Evolutionary conservation across 1,140 invertebrate species (phyloP).

Genomic region (Atta colombica): DNA sequence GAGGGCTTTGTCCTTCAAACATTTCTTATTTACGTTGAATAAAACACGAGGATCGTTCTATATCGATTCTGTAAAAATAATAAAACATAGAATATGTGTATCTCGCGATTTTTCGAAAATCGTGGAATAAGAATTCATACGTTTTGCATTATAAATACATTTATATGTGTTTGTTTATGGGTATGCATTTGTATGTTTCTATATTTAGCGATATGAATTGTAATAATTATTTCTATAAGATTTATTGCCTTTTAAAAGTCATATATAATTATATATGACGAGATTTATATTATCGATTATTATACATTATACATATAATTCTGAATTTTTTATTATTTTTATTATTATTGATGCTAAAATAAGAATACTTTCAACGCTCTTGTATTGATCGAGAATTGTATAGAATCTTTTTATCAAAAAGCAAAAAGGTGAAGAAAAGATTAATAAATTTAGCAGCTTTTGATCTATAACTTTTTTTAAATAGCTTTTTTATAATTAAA

Average conservation of each 20-base stretch:
- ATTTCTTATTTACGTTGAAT: conserved; percentile 41
- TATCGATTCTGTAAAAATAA: background rate
- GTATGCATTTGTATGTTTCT: background rate
- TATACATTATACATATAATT: too few species aligned
- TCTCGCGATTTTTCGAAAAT: conserved; percentile 5
- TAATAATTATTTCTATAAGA: background rate
- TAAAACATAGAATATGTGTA: background rate
- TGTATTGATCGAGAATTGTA: background rate
- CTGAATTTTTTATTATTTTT: background rate
- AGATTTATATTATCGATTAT: background rate
- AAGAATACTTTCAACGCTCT: background rate
- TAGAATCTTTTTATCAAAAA: background rate
- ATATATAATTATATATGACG: too few species aligned
- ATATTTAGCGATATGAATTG: background rate
- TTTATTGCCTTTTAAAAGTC: background rate
- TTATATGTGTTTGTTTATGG: background rate
- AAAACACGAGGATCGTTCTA: background rate
- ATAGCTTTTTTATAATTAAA: background rate
- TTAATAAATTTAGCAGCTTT: background rate
- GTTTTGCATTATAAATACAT: background rate
- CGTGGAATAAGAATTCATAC: background rate
- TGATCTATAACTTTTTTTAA: background rate
- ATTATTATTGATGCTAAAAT: background rate
- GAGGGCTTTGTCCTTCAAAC: conserved; percentile 11
- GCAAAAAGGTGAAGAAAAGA: background rate